Conservation (phyloP, 2,113 vertebrate species). For the Phalacrocorax aristotelis region DNA sequence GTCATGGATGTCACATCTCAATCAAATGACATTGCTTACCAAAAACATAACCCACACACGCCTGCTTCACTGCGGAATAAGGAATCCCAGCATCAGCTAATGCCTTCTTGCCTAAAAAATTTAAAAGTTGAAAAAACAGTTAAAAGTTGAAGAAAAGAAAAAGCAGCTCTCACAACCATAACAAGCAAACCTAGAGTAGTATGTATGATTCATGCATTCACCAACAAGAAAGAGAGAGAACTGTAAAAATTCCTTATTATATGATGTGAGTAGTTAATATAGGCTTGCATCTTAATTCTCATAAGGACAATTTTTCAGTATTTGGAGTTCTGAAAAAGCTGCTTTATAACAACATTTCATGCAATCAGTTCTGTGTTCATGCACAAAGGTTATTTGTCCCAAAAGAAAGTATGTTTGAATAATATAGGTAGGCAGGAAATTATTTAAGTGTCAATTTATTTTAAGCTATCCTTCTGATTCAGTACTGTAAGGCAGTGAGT, state of each 20-base stretch:
- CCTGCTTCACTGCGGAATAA: conserved; percentile 89
- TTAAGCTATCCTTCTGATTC: neutral
- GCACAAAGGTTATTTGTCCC: neutral
- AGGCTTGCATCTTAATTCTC: neutral
- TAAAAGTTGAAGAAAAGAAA: neutral
- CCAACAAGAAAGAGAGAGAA: neutral
- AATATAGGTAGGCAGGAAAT: neutral
- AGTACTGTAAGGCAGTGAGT: neutral
- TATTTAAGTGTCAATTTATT: neutral
- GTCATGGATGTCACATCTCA: neutral
- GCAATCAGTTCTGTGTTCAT: neutral
- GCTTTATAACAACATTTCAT: neutral
- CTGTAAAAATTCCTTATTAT: neutral
- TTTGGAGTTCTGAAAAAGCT: neutral
- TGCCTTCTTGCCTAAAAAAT: conserved; percentile 82
- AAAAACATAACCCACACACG: conserved; percentile 92
- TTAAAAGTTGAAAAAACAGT: neutral
- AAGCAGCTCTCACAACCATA: neutral
- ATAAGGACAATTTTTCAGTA: neutral
- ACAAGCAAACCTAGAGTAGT: neutral
- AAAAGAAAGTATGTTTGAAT: neutral
- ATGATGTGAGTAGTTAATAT: neutral
- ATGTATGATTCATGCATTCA: neutral
- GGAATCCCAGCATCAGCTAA: conserved; percentile 88
- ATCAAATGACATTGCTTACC: conserved; percentile 73